These are phyloP conservation scores for Micrasema minimum DNA, from an alignment of 1,140 invertebrate species.

Conservation along the genomic window DNA sequence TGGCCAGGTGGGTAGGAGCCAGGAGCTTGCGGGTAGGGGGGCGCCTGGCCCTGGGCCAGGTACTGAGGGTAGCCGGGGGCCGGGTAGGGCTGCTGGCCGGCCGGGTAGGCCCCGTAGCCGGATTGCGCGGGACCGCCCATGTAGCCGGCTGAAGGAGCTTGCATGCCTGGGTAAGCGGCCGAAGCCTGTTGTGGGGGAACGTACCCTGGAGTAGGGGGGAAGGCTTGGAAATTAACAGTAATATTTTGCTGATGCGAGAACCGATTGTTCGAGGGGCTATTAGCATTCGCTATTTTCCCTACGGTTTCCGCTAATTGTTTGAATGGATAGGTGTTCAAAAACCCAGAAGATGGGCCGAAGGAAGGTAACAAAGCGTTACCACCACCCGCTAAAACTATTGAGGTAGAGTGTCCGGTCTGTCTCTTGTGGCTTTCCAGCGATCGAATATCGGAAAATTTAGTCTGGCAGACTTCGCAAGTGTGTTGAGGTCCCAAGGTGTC, in stretches of 20 bases:
- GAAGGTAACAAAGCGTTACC: constrained; percentile 53
- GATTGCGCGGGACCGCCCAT: constrained; percentile 32
- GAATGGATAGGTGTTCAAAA: constrained; percentile 57
- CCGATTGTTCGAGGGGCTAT: constrained; percentile 54
- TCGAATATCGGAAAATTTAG: constrained; percentile 60
- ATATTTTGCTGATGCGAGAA: constrained; percentile 67
- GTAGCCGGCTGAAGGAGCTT: constrained; percentile 13
- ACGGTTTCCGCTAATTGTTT: constrained; percentile 65
- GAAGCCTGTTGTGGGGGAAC: constrained; percentile 19
- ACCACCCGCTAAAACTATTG: constrained; percentile 55
- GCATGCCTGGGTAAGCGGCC: constrained; percentile 43
- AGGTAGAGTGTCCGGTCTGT: constrained; percentile 61
- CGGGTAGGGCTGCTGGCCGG: not conserved
- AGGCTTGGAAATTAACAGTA: constrained; percentile 66
- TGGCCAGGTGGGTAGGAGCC: constrained; percentile 25
- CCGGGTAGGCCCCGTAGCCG: constrained; percentile 9
- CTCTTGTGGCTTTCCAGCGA: constrained; percentile 62
- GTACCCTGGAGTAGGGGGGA: constrained; percentile 53
- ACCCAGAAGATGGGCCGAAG: constrained; percentile 57
- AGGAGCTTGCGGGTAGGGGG: not conserved
- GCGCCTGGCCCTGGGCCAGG: constrained; percentile 22
- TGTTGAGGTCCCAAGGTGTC: constrained; percentile 65
- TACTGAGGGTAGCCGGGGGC: constrained; percentile 26
- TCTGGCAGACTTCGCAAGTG: constrained; percentile 64
- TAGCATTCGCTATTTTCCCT: constrained; percentile 59